phyloP scores from a whole-genome alignment of 2,888 invertebrate genomes.

The Eurytoma californica region DNA sequence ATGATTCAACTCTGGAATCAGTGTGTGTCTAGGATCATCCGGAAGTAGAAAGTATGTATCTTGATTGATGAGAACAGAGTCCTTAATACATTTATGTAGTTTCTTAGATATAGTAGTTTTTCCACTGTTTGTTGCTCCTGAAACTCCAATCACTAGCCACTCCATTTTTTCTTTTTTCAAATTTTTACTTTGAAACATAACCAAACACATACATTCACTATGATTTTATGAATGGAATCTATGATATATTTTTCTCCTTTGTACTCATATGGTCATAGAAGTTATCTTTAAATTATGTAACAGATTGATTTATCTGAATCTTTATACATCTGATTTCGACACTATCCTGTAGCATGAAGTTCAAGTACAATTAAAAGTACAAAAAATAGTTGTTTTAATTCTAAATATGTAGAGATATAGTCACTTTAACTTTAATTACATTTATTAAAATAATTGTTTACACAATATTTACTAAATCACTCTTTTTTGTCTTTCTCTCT shows the following conservation, averaged over 20 bases:
- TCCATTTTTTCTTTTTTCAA: constrained; percentile 66
- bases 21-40: constrained; percentile 81
- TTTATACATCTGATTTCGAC: not conserved
- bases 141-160: constrained; percentile 82
- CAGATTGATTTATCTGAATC: not conserved
- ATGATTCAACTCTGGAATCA: constrained; percentile 81
- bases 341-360: not conserved
- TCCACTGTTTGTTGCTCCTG: constrained; percentile 90
- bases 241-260: not conserved
- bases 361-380: no score
- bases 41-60: constrained; percentile 85
- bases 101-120: constrained; percentile 84
- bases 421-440: not conserved
- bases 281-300: constrained; percentile 36
- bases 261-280: not conserved
- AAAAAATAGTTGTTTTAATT: no score
- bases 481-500: constrained; percentile 52
- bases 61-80: constrained; percentile 80
- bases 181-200: not conserved
- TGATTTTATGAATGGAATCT: not conserved
- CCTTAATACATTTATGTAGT: constrained; percentile 75
- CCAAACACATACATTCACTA: not conserved
- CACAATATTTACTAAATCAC: not conserved
- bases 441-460: constrained; percentile 4
- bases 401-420: not conserved